These are phyloP conservation scores for Ylistrum balloti DNA, from an alignment of 1,140 invertebrate species.

Conservation along the genomic window DNA sequence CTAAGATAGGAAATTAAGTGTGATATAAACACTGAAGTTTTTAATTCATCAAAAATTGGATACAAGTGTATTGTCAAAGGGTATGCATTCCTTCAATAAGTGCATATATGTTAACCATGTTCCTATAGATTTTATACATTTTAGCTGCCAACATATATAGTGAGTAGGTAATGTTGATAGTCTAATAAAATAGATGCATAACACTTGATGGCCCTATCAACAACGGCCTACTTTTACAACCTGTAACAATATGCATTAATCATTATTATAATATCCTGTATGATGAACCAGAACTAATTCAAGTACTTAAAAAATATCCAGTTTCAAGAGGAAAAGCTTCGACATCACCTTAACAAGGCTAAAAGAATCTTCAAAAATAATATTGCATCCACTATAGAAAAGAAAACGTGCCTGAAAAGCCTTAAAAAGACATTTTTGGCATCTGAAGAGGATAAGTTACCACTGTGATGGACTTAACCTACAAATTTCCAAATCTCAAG, in stretches of 20 bases:
- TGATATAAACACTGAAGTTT: too few relatives aligned
- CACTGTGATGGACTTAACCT: too few relatives aligned
- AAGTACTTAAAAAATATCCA: too few relatives aligned
- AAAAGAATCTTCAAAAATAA: not conserved
- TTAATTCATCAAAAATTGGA: too few relatives aligned
- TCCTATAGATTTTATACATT: not conserved
- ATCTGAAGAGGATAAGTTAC: not conserved
- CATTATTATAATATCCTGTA: not conserved
- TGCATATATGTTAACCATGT: not conserved
- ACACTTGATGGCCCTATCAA: not conserved
- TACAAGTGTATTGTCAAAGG: not conserved
- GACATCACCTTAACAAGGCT: not conserved
- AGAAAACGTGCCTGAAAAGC: not conserved
- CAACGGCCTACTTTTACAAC: not conserved
- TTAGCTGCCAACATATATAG: conserved; percentile 14
- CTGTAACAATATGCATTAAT: not conserved
- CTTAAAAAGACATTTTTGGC: not conserved
- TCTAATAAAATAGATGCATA: too few relatives aligned
- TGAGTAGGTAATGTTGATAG: not conserved
- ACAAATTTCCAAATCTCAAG: too few relatives aligned
- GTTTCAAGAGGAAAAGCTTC: not conserved
- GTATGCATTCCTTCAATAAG: not conserved
- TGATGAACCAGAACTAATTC: not conserved
- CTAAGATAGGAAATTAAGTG: too few relatives aligned
- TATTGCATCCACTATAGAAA: not conserved